Evolutionary conservation across 2,113 vertebrate genomes (phyloP).

Genomic region (Lamprologus callipterus): DNA sequence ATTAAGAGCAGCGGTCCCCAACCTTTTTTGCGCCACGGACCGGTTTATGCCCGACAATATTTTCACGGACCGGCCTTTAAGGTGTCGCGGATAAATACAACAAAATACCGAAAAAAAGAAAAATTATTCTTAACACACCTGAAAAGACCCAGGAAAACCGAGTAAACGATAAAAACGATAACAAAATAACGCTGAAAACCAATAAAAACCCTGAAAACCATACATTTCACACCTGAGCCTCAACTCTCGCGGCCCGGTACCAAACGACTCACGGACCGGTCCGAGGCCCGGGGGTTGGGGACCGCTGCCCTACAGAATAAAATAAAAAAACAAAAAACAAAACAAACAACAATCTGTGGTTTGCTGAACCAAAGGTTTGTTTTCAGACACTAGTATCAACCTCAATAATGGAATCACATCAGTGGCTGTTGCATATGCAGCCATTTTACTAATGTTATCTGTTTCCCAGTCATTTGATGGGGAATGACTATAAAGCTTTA

Average conservation of each 20-base stretch:
- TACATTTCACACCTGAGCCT: too few relatives aligned
- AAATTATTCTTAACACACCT: too few relatives aligned
- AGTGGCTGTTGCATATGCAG: background rate
- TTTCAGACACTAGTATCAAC: background rate
- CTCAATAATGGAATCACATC: background rate
- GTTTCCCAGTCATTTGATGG: background rate
- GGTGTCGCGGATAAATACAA: too few relatives aligned
- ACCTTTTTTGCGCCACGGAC: too few relatives aligned
- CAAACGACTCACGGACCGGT: too few relatives aligned
- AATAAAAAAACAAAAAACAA: background rate
- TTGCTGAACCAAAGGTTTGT: background rate
- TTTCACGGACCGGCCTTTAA: too few relatives aligned
- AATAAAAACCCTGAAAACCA: fast-evolving
- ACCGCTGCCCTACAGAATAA: background rate
- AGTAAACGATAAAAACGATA: too few relatives aligned
- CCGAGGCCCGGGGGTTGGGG: fast-evolving
- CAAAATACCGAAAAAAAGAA: too few relatives aligned
- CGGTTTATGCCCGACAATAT: too few relatives aligned
- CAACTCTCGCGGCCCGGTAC: too few relatives aligned
- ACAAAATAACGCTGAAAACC: too few relatives aligned
- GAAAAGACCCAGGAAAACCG: fast-evolving
- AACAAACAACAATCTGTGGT: background rate
- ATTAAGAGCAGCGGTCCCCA: too few relatives aligned
- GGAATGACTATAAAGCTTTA: background rate
- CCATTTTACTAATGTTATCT: background rate